Percentiles rank a stretch among this genome's conserved stretches.
Evolutionary conservation across 2,113 vertebrate species (phyloP).

Genomic region (Lycaon pictus): DNA sequence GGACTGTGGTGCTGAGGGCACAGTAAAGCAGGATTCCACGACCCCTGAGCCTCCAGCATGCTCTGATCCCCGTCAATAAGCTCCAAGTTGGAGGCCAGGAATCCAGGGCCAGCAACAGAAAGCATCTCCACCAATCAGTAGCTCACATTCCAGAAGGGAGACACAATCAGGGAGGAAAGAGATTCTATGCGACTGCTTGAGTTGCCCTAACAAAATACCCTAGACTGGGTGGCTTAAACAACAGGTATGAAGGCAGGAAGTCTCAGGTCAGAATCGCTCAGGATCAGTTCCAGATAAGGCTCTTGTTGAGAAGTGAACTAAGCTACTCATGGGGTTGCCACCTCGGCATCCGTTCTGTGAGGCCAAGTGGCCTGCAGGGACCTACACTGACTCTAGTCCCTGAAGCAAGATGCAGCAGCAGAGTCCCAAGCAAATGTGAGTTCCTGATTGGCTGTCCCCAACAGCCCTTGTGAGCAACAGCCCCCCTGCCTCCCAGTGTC

Average conservation of each 20-base stretch:
- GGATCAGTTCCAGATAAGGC: background rate
- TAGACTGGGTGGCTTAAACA: background rate
- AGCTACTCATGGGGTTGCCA: background rate
- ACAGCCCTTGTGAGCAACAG: background rate
- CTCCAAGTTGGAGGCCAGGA: background rate
- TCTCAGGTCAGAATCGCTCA: background rate
- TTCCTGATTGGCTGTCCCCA: background rate
- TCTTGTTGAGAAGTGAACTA: background rate
- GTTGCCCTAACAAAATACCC: background rate
- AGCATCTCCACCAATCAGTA: background rate
- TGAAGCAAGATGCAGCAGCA: background rate
- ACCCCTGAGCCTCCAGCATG: rapidly evolving
- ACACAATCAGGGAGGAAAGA: background rate
- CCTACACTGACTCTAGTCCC: background rate
- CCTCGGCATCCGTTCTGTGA: background rate
- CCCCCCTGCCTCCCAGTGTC: background rate
- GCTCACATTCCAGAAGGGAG: background rate
- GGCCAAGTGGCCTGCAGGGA: background rate
- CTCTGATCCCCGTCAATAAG: rapidly evolving
- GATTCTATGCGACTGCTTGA: background rate
- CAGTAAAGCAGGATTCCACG: too few species aligned
- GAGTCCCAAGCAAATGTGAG: background rate
- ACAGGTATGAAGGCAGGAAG: background rate
- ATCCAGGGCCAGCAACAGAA: background rate
- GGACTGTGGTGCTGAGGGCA: background rate